Base-by-base conservation (phyloP, 2,113 vertebrate species). In the Phyllostomus discolor region DNA sequence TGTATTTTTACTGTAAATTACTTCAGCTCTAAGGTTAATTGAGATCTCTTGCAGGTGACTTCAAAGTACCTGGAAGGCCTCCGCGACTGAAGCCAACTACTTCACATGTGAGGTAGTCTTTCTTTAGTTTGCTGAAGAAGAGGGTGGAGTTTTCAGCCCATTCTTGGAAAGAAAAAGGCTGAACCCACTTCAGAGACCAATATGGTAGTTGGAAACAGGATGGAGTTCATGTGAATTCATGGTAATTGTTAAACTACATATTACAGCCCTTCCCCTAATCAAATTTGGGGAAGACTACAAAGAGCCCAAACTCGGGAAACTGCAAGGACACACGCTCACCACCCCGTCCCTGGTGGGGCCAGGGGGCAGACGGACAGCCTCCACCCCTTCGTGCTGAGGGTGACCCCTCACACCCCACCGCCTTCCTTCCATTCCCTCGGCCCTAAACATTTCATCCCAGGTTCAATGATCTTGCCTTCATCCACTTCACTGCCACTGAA, bases 21-120 rank as follows among this genome's bases (percentile, higher is more conserved):
- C 98, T 98, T 98, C 82, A 97, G 85, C 97, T 97, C 57, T 97
- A 96, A 97, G 94, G 93, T 97, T 98, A 98, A 98, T 43, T 98
- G 98, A 97, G 97, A 98, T 90, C 90, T 97, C 90, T 98, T 97
- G 88, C 93, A 97, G 97, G 95, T 84, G 91, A 98, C 98, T 97
- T 98, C 96, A 97, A 97, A 95, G 92, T 69, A 91, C 95, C 90
- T 97, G 95, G 98, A 97, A 91, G 33, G 94, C 97, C 97, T 75
- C 95, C 97, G 97, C 96, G 97, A 98, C 96, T 98, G 98, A 96
- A 95, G 95, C 96, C 96, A 97, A 95, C 97, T 97, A 89, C 97
- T 96, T 98, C 89, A 98, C 94, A 98, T 95, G 96, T 87, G 97
- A 98, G 98, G 96, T 95, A 97, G 98, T 96, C 97, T 97, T 95